Conservation (phyloP, 2,113 vertebrate genomes). For the Pollimyrus isidori region DNA sequence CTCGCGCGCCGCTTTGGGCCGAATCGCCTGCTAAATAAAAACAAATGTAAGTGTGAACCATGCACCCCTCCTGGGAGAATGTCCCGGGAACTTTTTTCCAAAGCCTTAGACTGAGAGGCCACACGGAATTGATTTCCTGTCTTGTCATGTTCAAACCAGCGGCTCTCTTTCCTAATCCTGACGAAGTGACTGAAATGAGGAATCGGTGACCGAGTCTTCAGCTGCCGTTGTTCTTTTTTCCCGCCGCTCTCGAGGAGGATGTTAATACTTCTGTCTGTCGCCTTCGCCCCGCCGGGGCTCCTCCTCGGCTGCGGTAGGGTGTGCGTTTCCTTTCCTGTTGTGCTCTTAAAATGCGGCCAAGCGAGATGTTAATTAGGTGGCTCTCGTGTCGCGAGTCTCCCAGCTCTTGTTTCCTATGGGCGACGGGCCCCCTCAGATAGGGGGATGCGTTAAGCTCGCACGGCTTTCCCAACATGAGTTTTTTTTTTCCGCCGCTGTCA, state of each 20-base stretch:
- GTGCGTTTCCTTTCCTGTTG: slow-evolving; percentile 43
- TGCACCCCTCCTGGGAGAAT: not conserved
- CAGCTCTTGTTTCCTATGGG: slow-evolving; percentile 1
- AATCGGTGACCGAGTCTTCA: not conserved
- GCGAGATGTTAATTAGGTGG: slow-evolving; percentile 33
- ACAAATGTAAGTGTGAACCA: not conserved
- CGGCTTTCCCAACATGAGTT: not conserved
- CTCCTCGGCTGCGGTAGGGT: slow-evolving; percentile 26
- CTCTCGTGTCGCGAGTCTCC: not conserved
- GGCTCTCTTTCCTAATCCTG: not conserved
- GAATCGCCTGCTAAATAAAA: not conserved
- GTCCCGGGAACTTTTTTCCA: not conserved
- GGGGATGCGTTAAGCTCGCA: not conserved
- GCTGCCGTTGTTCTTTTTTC: not conserved
- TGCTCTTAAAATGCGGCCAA: slow-evolving; percentile 30
- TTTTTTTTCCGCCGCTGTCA: not conserved
- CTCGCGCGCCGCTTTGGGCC: not conserved
- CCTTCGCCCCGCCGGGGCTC: slow-evolving; percentile 1
- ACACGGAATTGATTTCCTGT: not conserved
- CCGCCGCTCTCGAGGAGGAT: not conserved
- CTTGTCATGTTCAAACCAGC: not conserved
- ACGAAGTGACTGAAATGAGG: not conserved
- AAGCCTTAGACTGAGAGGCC: not conserved
- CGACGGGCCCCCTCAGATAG: not conserved
- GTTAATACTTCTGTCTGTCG: not conserved